These are phyloP conservation scores for Tragelaphus buxtoni DNA, from an alignment of 2,113 vertebrate genomes.

Conservation along the genomic window DNA sequence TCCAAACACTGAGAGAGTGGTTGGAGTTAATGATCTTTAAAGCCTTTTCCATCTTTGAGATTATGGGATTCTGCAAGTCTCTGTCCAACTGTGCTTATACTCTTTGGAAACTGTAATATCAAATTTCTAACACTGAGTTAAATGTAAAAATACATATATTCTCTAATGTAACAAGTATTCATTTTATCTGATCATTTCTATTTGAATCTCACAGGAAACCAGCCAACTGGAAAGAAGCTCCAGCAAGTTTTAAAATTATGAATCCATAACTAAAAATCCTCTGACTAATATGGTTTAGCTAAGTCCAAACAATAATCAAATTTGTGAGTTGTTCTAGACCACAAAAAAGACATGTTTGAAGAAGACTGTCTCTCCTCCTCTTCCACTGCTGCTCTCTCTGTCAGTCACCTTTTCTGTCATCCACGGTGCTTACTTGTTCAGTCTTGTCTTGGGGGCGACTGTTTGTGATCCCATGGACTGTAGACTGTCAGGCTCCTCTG, in stretches of 20 bases:
- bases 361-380: not conserved
- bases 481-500: not conserved
- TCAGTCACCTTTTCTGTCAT: not conserved
- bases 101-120: not conserved
- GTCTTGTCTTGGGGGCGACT: not conserved
- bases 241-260: not conserved
- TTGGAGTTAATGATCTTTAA: not conserved
- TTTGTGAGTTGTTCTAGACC: not conserved
- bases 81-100: not conserved
- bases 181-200: not conserved
- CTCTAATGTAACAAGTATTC: not conserved
- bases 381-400: not conserved
- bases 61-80: not conserved
- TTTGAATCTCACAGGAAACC: slow-evolving; percentile 30
- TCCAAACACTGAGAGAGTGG: not conserved
- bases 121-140: not conserved
- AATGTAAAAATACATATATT: slow-evolving; percentile 1
- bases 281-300: not conserved
- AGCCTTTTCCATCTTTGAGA: not conserved
- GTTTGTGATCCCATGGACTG: not conserved
- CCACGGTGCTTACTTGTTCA: not conserved
- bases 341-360: not conserved
- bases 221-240: not conserved
- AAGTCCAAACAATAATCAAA: not conserved
- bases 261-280: not conserved